phyloP scores from a whole-genome alignment of 92 coral and sea anemone genomes.

The Anthopleura xanthogrammica region DNA sequence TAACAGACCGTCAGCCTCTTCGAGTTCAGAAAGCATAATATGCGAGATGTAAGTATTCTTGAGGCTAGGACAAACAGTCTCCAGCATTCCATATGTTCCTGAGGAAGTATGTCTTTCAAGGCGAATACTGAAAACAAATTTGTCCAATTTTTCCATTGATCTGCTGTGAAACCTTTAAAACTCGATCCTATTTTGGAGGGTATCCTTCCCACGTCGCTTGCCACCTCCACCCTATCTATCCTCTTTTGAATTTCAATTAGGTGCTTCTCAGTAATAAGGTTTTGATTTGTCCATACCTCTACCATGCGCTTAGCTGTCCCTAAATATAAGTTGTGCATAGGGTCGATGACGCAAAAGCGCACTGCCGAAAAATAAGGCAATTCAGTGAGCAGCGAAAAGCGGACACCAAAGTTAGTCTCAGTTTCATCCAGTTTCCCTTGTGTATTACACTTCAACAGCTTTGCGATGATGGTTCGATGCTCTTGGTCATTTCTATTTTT shows the following conservation, averaged over 20 bases:
- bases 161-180: conserved; percentile 63
- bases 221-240: conserved; percentile 34
- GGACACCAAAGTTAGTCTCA: background rate
- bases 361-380: conserved; percentile 30
- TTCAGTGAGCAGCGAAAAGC: background rate
- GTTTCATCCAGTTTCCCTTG: conserved; percentile 2
- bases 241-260: conserved; percentile 27
- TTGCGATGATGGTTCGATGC: background rate
- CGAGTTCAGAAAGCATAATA: background rate
- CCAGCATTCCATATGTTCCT: conserved; percentile 54
- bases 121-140: conserved; percentile 49
- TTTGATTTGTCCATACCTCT: conserved; percentile 47
- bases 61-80: conserved; percentile 65
- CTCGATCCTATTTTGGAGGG: conserved; percentile 58
- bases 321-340: conserved; percentile 65
- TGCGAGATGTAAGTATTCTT: conserved; percentile 16
- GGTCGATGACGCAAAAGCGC: conserved; percentile 59
- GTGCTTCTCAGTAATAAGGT: conserved; percentile 32
- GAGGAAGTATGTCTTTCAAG: conserved; percentile 51
- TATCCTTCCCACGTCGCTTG: conserved; percentile 57
- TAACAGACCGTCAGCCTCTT: background rate
- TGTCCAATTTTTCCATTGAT: conserved; percentile 70
- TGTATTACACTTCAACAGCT: background rate
- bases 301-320: conserved; percentile 54
- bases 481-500: conserved; percentile 16